Evolutionary conservation across 2,113 vertebrate species (phyloP).

Genomic region (Lophotis ruficrista): DNA sequence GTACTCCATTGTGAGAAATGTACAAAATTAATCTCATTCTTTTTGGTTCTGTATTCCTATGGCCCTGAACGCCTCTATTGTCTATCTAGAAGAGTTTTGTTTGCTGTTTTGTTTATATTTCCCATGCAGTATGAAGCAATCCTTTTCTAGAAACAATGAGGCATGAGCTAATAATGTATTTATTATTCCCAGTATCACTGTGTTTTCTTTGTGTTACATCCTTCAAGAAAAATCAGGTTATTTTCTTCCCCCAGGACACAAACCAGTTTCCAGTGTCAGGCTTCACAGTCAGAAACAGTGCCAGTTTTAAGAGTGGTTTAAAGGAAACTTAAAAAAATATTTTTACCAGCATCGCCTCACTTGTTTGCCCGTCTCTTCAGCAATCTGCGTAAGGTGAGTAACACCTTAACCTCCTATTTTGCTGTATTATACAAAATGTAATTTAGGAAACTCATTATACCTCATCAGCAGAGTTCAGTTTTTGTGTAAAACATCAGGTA

Average conservation of each 20-base stretch:
- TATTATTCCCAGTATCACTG: conserved; percentile 11
- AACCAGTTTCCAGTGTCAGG: not conserved
- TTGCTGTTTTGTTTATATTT: conserved; percentile 39
- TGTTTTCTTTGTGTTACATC: conserved; percentile 43
- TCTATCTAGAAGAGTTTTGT: conserved; percentile 28
- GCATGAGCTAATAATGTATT: conserved; percentile 54
- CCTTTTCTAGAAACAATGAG: conserved; percentile 32
- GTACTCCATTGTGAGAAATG: not conserved
- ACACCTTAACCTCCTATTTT: not conserved
- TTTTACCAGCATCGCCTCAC: not conserved
- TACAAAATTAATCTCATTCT: not conserved
- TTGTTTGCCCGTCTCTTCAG: not conserved
- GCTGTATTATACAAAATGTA: not conserved
- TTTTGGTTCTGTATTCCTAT: not conserved
- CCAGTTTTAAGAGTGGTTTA: not conserved
- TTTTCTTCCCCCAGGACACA: not conserved
- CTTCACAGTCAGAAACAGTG: not conserved
- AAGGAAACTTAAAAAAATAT: not conserved
- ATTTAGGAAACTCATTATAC: not conserved
- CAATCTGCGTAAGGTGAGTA: conserved; percentile 22
- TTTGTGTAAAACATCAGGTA: not conserved
- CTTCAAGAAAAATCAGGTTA: conserved; percentile 14
- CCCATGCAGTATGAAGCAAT: conserved; percentile 25
- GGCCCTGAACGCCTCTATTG: not conserved
- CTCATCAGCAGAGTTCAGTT: not conserved